A percentile compares a stretch with the other conserved stretches of the same genome.
phyloP scores from a whole-genome alignment of 2,888 invertebrate species.

The Cordilura impudica region DNA sequence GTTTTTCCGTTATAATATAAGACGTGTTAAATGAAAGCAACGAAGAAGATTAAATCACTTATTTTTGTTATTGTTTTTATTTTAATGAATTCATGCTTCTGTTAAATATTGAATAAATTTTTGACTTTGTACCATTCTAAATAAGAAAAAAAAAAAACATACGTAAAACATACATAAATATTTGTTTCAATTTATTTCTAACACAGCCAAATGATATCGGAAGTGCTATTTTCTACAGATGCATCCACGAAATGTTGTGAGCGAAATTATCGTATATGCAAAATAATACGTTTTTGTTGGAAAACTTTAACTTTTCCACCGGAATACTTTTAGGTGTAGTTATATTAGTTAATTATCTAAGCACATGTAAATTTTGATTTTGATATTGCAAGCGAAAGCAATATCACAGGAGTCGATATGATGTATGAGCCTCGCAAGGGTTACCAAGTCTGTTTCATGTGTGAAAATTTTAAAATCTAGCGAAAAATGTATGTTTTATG shows the following conservation, averaged over 20 bases:
- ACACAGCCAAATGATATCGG: constrained; percentile 15
- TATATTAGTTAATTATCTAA: no score
- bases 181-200: constrained; percentile 18
- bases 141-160: not conserved
- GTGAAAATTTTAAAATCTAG: no score
- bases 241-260: constrained; percentile 30
- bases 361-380: no score
- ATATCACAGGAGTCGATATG: no score
- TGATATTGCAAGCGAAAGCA: no score
- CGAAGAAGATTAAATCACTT: constrained; percentile 16
- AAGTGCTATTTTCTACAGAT: constrained; percentile 20
- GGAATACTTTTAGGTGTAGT: constrained; percentile 26
- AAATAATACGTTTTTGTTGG: constrained; percentile 35
- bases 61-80: constrained; percentile 16
- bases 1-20: no score
- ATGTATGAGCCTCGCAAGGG: no score
- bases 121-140: constrained; percentile 11
- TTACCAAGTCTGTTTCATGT: no score
- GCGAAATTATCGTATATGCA: constrained; percentile 23
- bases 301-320: constrained; percentile 29
- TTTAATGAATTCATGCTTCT: constrained; percentile 32
- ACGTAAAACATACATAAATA: constrained; percentile 4
- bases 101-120: constrained; percentile 30
- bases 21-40: constrained; percentile 1
- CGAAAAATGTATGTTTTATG: no score